Base-by-base conservation (phyloP, 1,140 invertebrate species). In the Phymorhynchus buccinoides region DNA sequence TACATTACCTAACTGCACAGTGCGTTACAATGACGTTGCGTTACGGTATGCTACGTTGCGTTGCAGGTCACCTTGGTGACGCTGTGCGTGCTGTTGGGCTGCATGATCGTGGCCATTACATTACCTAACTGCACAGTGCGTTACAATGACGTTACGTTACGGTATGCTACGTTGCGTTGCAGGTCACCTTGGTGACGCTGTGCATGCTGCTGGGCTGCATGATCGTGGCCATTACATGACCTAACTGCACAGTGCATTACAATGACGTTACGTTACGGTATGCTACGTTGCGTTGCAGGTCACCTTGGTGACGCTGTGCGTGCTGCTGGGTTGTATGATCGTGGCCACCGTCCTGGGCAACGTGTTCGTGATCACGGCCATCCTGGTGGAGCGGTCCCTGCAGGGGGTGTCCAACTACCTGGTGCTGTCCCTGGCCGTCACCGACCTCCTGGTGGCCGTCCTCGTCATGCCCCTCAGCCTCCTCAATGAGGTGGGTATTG, bases 361-460 rank as follows among this genome's bases (percentile, higher is more conserved):
- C 93, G 96, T 98, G 32, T 98, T 98, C 94, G 97, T 98, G 78
- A 98, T 99, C 94, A 96, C 96, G 30, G 97, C 97, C 52, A 97
- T 99, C 89, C 93, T 98, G 41, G 93, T 98, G 71, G 97, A 99
- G 92, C 94, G 97, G 81, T 97, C 97, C 92, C 94, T 99, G 44
- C 96, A 93, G 78, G 92, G 97, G 88, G 97, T 99, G 87, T 97
- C 98, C 79, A 99, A 99, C 94, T 95, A 99, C 87, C 98, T 99
- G 93, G 95, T 99, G 88, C 97, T 97, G 42, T 99, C 97, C 9
- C 94, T 99, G 87, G 98, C 98, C 30, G 97, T 99, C 86, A 98
- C 98, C 68, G 98, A 99, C 93, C 96, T 99, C 87, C 96, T 99
- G 91, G 98, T 99, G 39, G 98, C 98, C 52, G 95, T 96, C 0